Evolutionary conservation across 2,888 invertebrate species (phyloP), one percentile per base, ranked within the genome.

Genomic region (Eumerus sabulonum): DNA sequence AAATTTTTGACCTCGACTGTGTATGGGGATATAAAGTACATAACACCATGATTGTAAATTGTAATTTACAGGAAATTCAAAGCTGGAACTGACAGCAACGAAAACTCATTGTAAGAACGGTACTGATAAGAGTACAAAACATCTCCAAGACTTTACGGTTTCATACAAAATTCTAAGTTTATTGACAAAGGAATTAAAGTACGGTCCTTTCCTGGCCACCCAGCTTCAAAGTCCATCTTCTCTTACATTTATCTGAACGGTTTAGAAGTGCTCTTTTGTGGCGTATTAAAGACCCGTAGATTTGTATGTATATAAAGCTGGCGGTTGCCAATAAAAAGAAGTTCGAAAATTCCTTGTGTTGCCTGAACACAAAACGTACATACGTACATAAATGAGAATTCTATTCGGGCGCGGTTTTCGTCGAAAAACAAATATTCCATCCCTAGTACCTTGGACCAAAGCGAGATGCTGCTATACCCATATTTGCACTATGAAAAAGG

Each of bases 351-450:
- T 70, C 64, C 7, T 71, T 64, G 70, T 48, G 47, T 48, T 70
- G 59, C 7, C 64, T 64, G 70, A 42, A 47, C 18, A 12, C 17
- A 47, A 19, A 16, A n/a, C 17, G 27, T n/a, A n/a, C n/a, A n/a
- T n/a, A n/a, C n/a, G n/a, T n/a, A 64, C 60, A 63, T 44, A 57
- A 13, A n/a, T 16, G 14, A 16, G 48, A 71, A 66, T 71, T 60
- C 66, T 50, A 62, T 44, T 67, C 62, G 77, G 77, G 77, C 67
- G 77, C 73, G 77, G 77, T 62, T 59, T 59, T 64, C 71, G 71
- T 71, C 64, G 71, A 76, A 76, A 71, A 53, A 50, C 60, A 40
- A 5, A 3, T 48, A 50, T 11, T 38, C 9, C 11, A 59, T 45
- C 35, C 16, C 13, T 16, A 14, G 36, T 47, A n/a, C n/a, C 11